Base-by-base conservation (phyloP, 2,888 invertebrate genomes). In the Pandemis cinnamomeana region DNA sequence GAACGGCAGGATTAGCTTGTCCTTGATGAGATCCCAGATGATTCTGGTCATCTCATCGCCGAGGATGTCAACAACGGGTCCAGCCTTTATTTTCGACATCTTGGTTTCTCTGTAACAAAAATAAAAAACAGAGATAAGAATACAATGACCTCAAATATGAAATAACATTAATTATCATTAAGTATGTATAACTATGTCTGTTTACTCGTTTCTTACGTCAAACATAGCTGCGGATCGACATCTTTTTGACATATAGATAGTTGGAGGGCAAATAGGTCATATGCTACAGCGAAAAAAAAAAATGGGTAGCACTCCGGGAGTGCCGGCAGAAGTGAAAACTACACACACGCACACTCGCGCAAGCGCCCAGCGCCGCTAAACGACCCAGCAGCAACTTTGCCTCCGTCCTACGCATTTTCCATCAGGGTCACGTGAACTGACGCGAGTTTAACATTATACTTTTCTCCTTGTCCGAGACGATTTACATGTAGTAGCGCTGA, bases 1-100 rank as follows among this genome's bases (percentile, higher is more conserved):
- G 92, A 98, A 99, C 0, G 99, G 99, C 77, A 99, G 93, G 86
- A 99, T 99, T 55, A 99, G 95, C 91, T 99, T 99, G 75, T 99
- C 96, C 92, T 99, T 99, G 83, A 99, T 99, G 53, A 98, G 95
- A 86, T 99, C 99, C 99, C 99, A 99, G 87, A 99, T 99, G 79
- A 99, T 98, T 82, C 99, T 96, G 60, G 98, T 98, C 98, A 98
- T 98, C 92, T 98, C 98, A 95, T 98, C 98, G n/a, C 98, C 98
- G 71, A 98, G 95, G 83, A 98, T 96, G 89, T 98, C 98, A 66
- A 98, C 98, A 77, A 98, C 98, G 66, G 98, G 97, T 87, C 98
- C 98, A 80, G 96, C 96, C 94, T 96, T 95, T 80, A 96, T 96
- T 92, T 96, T 96, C 82, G 93, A 92, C 95, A 95, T 95, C 46